A percentile compares a stretch with the other conserved stretches of the same genome.
These are phyloP conservation scores for Cryptomyrus ogoouensis DNA, from an alignment of 2,113 vertebrate species.

Conservation along the genomic window DNA sequence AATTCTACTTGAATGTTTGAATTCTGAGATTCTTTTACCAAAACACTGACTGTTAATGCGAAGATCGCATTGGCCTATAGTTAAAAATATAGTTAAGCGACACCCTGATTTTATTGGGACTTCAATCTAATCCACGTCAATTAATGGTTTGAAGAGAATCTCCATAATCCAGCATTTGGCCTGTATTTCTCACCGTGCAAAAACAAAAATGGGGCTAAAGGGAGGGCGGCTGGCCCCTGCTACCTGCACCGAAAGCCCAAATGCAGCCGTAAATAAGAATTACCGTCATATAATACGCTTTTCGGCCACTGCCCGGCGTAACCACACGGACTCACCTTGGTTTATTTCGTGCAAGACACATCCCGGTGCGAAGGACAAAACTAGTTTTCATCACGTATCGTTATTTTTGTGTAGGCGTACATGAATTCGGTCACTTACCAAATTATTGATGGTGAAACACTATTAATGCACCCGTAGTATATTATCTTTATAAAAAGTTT, in stretches of 20 bases:
- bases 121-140: conserved; percentile 15
- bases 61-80: not conserved
- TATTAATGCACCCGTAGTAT: not conserved
- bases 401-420: not conserved
- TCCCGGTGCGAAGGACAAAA: not conserved
- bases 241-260: not conserved
- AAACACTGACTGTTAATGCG: not conserved
- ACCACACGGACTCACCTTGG: not conserved
- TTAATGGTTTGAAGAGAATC: conserved; percentile 23
- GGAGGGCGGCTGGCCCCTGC: not conserved
- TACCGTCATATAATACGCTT: not conserved
- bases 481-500: not conserved
- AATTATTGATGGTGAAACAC: not conserved
- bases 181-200: not conserved
- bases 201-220: not conserved
- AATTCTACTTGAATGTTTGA: not conserved
- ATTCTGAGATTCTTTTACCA: not conserved
- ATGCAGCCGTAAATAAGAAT: not conserved
- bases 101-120: not conserved
- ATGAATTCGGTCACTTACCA: not conserved
- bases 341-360: no score
- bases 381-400: not conserved
- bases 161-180: conserved; percentile 15
- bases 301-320: not conserved
- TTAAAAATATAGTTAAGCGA: not conserved